A percentile compares a stretch with the other conserved stretches of the same genome.
Evolutionary conservation across 2,888 invertebrate species (phyloP).

Genomic region (Tuta absoluta): DNA sequence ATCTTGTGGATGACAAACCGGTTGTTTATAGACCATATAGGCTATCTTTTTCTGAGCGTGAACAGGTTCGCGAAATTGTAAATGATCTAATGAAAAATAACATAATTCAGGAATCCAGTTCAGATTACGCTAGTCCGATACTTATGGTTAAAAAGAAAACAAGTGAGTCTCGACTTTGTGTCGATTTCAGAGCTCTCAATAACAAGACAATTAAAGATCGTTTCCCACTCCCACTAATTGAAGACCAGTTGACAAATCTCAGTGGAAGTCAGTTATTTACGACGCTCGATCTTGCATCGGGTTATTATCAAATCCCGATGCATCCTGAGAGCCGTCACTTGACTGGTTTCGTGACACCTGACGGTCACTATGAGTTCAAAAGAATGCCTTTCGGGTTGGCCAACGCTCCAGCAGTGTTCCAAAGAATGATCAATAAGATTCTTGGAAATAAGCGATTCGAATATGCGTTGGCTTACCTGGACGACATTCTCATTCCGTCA

Average conservation of each 20-base stretch:
- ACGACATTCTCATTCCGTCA: no score
- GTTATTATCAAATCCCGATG: constrained; percentile 51
- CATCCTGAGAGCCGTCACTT: constrained; percentile 31
- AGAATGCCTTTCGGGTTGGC: no score
- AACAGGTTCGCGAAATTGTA: no score
- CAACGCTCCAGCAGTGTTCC: no score
- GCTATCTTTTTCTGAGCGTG: no score
- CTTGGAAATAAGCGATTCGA: no score
- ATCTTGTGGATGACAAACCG: no score
- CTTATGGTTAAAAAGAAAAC: constrained; percentile 35
- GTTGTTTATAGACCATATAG: no score
- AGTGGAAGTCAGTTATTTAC: constrained; percentile 43
- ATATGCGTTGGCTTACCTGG: no score
- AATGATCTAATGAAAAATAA: constrained; percentile 33
- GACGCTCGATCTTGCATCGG: constrained; percentile 45
- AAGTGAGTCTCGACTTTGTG: constrained; percentile 36
- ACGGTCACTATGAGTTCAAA: no score
- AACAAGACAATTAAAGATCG: constrained; percentile 36
- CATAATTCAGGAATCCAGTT: constrained; percentile 36
- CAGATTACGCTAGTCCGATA: constrained; percentile 36
- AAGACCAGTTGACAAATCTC: constrained; percentile 42
- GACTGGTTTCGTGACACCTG: constrained; percentile 43
- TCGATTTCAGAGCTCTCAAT: constrained; percentile 41
- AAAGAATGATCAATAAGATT: no score
- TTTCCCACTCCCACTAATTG: constrained; percentile 37